These are phyloP conservation scores for Papilio elwesi DNA, from an alignment of 2,888 invertebrate species.

Conservation along the genomic window DNA sequence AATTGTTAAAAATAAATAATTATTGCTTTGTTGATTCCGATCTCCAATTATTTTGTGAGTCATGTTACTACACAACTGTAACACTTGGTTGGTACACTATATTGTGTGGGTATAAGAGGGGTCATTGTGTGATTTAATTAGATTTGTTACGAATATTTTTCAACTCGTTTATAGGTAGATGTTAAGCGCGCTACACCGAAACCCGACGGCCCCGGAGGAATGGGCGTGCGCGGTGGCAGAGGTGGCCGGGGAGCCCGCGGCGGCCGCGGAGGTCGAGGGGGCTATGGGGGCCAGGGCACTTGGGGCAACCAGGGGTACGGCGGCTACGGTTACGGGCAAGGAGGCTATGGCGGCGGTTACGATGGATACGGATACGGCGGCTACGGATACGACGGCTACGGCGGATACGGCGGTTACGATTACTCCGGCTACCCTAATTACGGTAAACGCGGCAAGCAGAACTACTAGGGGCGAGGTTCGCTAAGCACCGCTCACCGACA, in stretches of 20 bases:
- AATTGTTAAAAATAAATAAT: too few relatives aligned
- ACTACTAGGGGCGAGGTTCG: slow-evolving; percentile 73
- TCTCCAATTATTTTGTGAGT: too few relatives aligned
- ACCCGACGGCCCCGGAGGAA: slow-evolving; percentile 89
- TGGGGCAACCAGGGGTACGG: slow-evolving; percentile 87
- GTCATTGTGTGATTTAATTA: not conserved
- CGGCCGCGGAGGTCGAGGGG: slow-evolving; percentile 88
- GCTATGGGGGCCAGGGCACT: slow-evolving; percentile 86
- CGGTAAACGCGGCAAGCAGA: slow-evolving; percentile 87
- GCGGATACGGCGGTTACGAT: slow-evolving; percentile 91
- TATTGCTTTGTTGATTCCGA: too few relatives aligned
- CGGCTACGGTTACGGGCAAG: slow-evolving; percentile 89
- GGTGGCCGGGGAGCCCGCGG: slow-evolving; percentile 87
- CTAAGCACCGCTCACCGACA: slow-evolving; percentile 77
- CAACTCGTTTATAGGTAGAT: slow-evolving; percentile 86
- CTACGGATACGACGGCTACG: slow-evolving; percentile 90
- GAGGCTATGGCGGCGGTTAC: slow-evolving; percentile 89
- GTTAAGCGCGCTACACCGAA: slow-evolving; percentile 98
- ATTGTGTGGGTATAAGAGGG: too few relatives aligned
- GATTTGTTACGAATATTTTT: not conserved
- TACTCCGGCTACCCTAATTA: slow-evolving; percentile 92
- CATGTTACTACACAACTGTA: too few relatives aligned
- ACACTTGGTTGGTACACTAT: too few relatives aligned
- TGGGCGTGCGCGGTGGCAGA: slow-evolving; percentile 86
- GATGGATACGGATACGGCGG: slow-evolving; percentile 90